phyloP scores from a whole-genome alignment of 1,140 invertebrate genomes.

The Papilio polyxenes region DNA sequence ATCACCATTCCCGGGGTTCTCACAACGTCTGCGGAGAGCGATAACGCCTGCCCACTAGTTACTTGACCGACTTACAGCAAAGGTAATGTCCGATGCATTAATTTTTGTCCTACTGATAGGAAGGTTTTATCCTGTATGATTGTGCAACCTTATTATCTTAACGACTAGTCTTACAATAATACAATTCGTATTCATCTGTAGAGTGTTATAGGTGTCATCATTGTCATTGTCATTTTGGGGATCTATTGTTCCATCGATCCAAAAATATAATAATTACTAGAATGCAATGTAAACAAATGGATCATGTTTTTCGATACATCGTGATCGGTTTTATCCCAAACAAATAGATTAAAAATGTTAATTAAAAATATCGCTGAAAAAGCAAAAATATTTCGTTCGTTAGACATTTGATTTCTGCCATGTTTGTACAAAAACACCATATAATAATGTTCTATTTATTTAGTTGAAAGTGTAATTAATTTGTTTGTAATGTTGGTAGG shows the following conservation, averaged over 20 bases:
- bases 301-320: background rate
- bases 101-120: background rate
- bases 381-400: background rate
- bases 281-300: no score
- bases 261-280: no score
- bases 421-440: background rate
- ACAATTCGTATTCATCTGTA: background rate
- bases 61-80: background rate
- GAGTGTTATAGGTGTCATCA: no score
- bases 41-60: background rate
- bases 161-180: no score
- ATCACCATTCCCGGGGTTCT: background rate
- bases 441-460: background rate
- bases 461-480: slow-evolving; percentile 8
- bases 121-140: background rate
- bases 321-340: no score
- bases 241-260: no score
- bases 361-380: background rate
- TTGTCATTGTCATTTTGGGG: no score
- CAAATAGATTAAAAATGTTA: no score
- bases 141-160: no score
- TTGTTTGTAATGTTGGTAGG: background rate
- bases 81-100: background rate
- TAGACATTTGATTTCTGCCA: background rate
- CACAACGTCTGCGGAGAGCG: background rate